These are phyloP conservation scores for Theocolax elegans DNA, from an alignment of 1,140 invertebrate species.

Conservation along the genomic window DNA sequence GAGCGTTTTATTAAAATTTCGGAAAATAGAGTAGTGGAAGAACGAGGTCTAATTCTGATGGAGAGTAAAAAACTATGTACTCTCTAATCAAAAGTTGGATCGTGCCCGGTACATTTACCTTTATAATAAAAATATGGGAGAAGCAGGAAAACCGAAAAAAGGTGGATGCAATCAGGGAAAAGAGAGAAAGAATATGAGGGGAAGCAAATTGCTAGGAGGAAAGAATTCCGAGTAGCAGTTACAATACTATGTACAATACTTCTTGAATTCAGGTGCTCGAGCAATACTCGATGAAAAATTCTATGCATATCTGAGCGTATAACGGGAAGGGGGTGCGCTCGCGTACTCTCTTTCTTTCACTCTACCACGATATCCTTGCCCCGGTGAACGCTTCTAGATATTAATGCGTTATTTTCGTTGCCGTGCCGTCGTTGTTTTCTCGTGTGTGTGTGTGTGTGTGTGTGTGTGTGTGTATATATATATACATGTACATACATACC, in stretches of 20 bases:
- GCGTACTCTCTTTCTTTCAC: not conserved
- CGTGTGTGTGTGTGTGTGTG: too few species aligned
- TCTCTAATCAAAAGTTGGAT: too few species aligned
- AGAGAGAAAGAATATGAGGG: not conserved
- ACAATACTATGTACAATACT: conserved; percentile 44
- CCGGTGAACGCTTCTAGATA: conserved; percentile 25
- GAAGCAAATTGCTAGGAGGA: conserved; percentile 9
- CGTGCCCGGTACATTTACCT: too few species aligned
- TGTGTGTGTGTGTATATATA: too few species aligned
- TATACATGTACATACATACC: too few species aligned
- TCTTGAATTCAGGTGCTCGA: conserved; percentile 45
- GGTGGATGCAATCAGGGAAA: not conserved
- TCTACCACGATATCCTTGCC: not conserved
- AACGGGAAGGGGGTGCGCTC: not conserved
- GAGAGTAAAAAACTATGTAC: too few species aligned
- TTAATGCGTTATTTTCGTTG: conserved; percentile 37
- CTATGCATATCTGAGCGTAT: conserved; percentile 52
- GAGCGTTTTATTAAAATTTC: too few species aligned
- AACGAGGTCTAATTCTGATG: too few species aligned
- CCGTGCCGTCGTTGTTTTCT: too few species aligned
- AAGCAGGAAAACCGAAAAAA: not conserved
- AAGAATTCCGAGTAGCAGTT: conserved; percentile 37
- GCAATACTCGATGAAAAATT: conserved; percentile 51
- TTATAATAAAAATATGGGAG: too few species aligned
- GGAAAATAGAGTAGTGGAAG: too few species aligned